Conservation (phyloP, 2,797 vertebrate species). For the Gephyroberyx darwinii region DNA sequence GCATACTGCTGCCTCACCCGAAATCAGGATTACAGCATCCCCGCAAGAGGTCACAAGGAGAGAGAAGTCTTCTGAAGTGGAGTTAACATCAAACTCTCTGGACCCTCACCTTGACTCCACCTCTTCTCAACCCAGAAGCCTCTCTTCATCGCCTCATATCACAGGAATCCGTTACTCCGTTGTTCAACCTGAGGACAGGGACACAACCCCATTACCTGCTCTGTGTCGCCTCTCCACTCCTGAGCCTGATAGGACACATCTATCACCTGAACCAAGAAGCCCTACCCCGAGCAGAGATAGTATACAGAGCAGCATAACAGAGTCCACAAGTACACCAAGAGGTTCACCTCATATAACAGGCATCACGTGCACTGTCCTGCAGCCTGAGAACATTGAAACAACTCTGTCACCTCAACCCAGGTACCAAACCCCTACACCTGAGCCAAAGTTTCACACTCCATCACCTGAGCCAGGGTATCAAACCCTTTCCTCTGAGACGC, state of each 20-base stretch:
- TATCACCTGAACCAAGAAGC: constrained; percentile 46
- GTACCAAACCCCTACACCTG: constrained; percentile 62
- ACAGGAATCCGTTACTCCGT: constrained; percentile 71
- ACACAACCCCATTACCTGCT: constrained; percentile 58
- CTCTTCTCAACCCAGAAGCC: constrained; percentile 53
- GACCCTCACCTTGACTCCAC: constrained; percentile 34
- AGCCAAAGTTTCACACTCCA: constrained; percentile 30
- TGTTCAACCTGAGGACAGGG: constrained; percentile 66
- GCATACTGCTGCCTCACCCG: constrained; percentile 69
- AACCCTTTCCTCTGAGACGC: constrained; percentile 41
- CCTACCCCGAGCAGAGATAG: constrained; percentile 39
- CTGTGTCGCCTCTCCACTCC: constrained; percentile 49
- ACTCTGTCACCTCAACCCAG: constrained; percentile 37
- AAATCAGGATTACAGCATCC: constrained; percentile 72
- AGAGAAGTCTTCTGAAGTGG: constrained; percentile 39
- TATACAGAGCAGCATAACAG: constrained; percentile 38
- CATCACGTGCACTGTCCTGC: constrained; percentile 37
- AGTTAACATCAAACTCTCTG: constrained; percentile 38
- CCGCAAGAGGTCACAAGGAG: constrained; percentile 61
- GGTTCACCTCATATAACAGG: constrained; percentile 42
- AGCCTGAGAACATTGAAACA: constrained; percentile 46
- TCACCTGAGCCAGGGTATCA: constrained; percentile 57
- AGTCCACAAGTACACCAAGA: constrained; percentile 32
- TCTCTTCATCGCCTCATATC: constrained; percentile 68
- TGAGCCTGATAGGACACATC: constrained; percentile 42